Evolutionary conservation across 1,140 invertebrate species (phyloP).

Genomic region (Bombus superbus): DNA sequence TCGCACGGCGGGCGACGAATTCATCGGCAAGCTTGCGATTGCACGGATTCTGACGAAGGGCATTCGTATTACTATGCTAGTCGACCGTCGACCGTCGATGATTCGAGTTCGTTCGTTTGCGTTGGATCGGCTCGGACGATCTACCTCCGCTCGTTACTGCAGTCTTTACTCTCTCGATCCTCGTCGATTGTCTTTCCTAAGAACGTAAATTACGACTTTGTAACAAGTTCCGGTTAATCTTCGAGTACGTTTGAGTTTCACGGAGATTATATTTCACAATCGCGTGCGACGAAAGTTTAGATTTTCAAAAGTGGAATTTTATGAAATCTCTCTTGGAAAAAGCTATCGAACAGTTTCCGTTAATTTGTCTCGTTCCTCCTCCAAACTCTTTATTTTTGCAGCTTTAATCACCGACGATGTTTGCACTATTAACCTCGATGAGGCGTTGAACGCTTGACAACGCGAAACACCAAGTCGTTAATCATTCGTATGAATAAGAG

Average conservation of each 20-base stretch:
- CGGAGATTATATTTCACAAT: background rate
- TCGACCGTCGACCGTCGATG: conserved; percentile 18
- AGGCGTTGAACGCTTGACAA: too few species aligned
- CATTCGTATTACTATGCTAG: conserved; percentile 42
- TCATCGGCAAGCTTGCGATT: conserved; percentile 42
- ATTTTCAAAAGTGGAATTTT: background rate
- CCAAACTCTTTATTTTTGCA: background rate
- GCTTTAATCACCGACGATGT: background rate
- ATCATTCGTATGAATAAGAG: background rate
- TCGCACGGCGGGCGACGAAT: conserved; percentile 15
- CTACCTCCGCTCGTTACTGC: conserved; percentile 29
- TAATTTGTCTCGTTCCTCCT: background rate
- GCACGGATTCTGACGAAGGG: conserved; percentile 40
- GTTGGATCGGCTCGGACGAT: conserved; percentile 19
- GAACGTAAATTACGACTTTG: background rate
- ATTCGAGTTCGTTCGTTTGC: conserved; percentile 7
- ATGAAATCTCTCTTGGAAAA: background rate
- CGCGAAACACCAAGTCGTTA: too few species aligned
- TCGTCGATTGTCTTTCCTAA: background rate
- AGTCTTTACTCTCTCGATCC: background rate
- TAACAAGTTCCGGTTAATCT: background rate
- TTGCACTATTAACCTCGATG: background rate
- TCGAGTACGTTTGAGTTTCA: background rate
- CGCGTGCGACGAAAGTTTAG: background rate
- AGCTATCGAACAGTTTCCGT: background rate